Conservation (phyloP, 2,888 invertebrate genomes). For the Heliconius sara region DNA sequence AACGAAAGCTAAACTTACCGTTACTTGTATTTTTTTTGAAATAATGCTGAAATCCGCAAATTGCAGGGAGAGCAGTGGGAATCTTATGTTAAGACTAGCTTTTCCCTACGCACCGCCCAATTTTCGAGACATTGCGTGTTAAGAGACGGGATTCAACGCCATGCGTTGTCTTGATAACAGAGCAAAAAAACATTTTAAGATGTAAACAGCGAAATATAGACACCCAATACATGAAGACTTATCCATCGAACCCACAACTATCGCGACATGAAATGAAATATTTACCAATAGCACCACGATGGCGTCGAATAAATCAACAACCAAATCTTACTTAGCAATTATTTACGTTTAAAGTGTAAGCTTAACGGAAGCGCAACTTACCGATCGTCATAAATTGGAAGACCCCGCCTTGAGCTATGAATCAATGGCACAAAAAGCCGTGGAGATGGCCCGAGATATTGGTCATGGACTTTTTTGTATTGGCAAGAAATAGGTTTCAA, state of each 20-base stretch:
- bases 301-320: slow-evolving; percentile 8
- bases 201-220: background rate
- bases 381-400: slow-evolving; percentile 68
- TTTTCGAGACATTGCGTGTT: too few species aligned
- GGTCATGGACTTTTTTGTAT: slow-evolving; percentile 5
- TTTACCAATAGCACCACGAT: background rate
- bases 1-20: slow-evolving; percentile 54
- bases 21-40: background rate
- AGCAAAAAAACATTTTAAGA: background rate
- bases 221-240: background rate
- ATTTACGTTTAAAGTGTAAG: slow-evolving; percentile 61
- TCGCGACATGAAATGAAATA: too few species aligned
- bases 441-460: slow-evolving; percentile 51
- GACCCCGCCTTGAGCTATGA: slow-evolving; percentile 62
- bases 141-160: too few species aligned
- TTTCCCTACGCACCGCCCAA: too few species aligned
- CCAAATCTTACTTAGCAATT: slow-evolving; percentile 59
- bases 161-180: background rate
- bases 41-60: background rate
- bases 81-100: too few species aligned
- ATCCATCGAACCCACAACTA: background rate
- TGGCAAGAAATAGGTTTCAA: background rate
- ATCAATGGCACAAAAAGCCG: slow-evolving; percentile 58
- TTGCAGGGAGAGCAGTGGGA: too few species aligned
- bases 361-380: slow-evolving; percentile 55